Evolutionary conservation across 2,888 invertebrate species (phyloP), one percentile per base, ranked within the genome.

Genomic region (Drosophila imparisetae): DNA sequence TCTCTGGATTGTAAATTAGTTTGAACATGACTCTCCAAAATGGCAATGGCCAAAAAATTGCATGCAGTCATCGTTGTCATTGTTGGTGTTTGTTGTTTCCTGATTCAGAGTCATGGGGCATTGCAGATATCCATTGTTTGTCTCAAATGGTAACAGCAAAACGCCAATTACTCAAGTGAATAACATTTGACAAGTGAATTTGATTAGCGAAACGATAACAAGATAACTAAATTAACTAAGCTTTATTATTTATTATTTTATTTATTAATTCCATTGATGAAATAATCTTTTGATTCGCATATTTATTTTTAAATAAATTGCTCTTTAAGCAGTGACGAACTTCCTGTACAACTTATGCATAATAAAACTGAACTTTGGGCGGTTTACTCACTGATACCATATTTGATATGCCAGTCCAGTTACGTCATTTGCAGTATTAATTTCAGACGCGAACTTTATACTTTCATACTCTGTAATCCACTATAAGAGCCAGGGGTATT

Each of bases 21-120:
- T 65, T 42, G 27, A 70, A 60, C 81, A 89, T 86, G 84, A 84
- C 89, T 86, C 57, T 60, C 63, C 75, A 68, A 85, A 79, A 68
- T 49, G 42, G 34, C 49, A 58, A 58, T 24, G 55, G 66, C 49
- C 50, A 27, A 64, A 61, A 61, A 67, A 76, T 82, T 34, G 75
- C 74, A 66, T 52, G 42, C 52, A 72, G 63, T 81, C 65, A 59
- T 76, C 49, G 68, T 55, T 48, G 57, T 48, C 69, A 62, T 63
- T 60, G 57, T 40, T 32, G 58, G 55, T 6, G 66, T 34, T 42
- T 27, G 2, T 18, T 29, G 57, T 60, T 80, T 79, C 75, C 79
- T 75, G 63, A 57, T 61, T 65, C 30, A 61, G 58, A 80, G 72
- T 80, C 75, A 80, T 32, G 6, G 7, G 4, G n/a, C 6, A 55